Evolutionary conservation across 2,888 invertebrate genomes (phyloP), one percentile per base, ranked within the genome.

Genomic region (Nomada flava): DNA sequence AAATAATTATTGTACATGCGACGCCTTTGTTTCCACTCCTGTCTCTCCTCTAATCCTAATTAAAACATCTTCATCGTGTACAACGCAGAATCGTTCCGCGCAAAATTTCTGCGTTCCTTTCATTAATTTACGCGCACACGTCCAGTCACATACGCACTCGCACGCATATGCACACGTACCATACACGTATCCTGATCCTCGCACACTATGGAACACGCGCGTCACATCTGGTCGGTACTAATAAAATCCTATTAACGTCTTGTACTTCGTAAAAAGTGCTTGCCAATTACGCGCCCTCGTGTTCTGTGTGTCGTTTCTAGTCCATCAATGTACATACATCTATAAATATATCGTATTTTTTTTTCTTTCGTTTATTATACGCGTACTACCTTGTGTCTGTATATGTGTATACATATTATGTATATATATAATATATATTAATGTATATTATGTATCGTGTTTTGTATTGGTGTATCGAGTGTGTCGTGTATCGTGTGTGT

Each of bases 231-330:
- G 72, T 53, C 63, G 73, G 59, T 73, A 69, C 64, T 65, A 53
- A 79, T 72, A 71, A 75, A 80, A 80, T 86, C 79, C 82, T 74
- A 76, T 83, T 89, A 88, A 86, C 82, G 74, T 84, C 84, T 89
- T 88, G 87, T 84, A 86, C 86, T 87, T 89, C 80, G 83, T 89
- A 75, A 89, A 73, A 88, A 89, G 87, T 88, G 89, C 87, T 84
- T 87, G 86, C 87, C 89, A 87, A 87, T 87, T 88, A 80, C 83
- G 80, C 78, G 70, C 62, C 53, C 71, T 73, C 57, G 79, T 78
- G 86, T 78, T 29, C 44, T 52, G 52, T 9, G 18, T 60, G 52
- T 74, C 63, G n/a, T 26, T 70, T 52, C 47, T 20, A 64, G 64
- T 74, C 62, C 67, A 70, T 70, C 69, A 64, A 74, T 75, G 64